A percentile compares a stretch with the other conserved stretches of the same genome.
Evolutionary conservation across 1,140 invertebrate genomes (phyloP).

Genomic region (Melitaea cinxia): DNA sequence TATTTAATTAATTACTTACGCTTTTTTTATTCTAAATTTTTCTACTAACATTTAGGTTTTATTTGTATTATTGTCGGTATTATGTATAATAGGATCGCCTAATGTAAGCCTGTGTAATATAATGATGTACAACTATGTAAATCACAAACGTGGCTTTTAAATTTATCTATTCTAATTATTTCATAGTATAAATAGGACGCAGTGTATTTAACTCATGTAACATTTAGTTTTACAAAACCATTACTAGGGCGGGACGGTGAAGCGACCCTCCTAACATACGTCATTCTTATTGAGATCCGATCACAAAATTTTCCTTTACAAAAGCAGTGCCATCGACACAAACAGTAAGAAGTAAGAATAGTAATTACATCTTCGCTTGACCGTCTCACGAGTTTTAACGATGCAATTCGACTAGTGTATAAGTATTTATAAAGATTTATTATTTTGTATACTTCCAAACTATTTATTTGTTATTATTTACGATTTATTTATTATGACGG

Average conservation of each 20-base stretch:
- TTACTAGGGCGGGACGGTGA: constrained; percentile 21
- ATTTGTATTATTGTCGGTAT: constrained; percentile 50
- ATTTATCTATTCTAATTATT: constrained; percentile 31
- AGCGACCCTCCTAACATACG: not conserved
- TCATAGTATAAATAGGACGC: constrained; percentile 44
- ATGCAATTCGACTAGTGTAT: constrained; percentile 64
- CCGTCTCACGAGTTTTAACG: constrained; percentile 29
- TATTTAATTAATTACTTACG: constrained; percentile 71
- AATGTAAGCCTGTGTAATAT: constrained; percentile 40
- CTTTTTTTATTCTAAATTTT: constrained; percentile 55
- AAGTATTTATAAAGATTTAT: constrained; percentile 78
- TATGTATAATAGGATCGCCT: constrained; percentile 49
- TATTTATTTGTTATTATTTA: constrained; percentile 77
- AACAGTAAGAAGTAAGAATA: not conserved
- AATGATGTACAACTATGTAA: constrained; percentile 33
- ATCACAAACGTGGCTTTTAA: constrained; percentile 39
- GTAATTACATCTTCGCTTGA: constrained; percentile 5
- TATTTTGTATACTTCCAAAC: constrained; percentile 75
- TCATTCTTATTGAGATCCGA: not conserved
- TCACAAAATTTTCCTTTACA: constrained; percentile 24
- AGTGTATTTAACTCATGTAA: constrained; percentile 54
- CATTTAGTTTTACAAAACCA: constrained; percentile 32
- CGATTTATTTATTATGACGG: constrained; percentile 66
- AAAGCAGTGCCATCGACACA: constrained; percentile 20
- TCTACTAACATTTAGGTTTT: constrained; percentile 40